Conservation (phyloP, 2,113 vertebrate genomes). For the Microtus richardsoni region DNA sequence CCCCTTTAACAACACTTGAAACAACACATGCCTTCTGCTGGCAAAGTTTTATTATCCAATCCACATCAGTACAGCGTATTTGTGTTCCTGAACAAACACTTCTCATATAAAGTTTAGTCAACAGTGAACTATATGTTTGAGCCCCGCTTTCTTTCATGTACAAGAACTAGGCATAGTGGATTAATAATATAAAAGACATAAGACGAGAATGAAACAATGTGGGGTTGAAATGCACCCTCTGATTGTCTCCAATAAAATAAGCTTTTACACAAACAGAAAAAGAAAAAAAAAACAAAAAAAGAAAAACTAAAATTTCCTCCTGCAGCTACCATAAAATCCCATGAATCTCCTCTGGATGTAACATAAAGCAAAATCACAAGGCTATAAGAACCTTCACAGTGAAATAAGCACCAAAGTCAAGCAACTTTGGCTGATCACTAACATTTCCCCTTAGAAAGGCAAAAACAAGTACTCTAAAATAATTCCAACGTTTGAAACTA, state of each 20-base stretch:
- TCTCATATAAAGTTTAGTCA: neutral
- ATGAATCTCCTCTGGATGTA: neutral
- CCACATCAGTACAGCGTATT: neutral
- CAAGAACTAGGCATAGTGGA: neutral
- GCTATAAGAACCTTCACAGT: conserved; percentile 27
- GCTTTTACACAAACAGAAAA: neutral
- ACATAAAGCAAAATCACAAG: conserved; percentile 54
- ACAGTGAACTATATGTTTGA: neutral
- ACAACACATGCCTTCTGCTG: neutral
- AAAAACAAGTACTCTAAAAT: conserved; percentile 16
- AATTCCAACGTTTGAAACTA: conserved; percentile 44
- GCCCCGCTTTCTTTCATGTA: neutral
- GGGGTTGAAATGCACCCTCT: neutral
- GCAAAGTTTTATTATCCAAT: conserved; percentile 2
- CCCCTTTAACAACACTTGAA: neutral
- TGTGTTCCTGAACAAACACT: neutral
- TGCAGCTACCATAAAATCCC: conserved; percentile 61
- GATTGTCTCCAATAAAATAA: conserved; percentile 17
- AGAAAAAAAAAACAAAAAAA: neutral
- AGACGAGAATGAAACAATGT: neutral
- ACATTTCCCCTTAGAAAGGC: conserved; percentile 42
- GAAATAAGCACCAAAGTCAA: conserved; percentile 48
- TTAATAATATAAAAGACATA: conserved; percentile 14
- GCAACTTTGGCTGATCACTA: conserved; percentile 43
- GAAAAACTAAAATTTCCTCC: neutral